These are phyloP conservation scores for Tokudaia tokunoshimensis DNA, from an alignment of 2,797 vertebrate genomes.

Conservation along the genomic window DNA sequence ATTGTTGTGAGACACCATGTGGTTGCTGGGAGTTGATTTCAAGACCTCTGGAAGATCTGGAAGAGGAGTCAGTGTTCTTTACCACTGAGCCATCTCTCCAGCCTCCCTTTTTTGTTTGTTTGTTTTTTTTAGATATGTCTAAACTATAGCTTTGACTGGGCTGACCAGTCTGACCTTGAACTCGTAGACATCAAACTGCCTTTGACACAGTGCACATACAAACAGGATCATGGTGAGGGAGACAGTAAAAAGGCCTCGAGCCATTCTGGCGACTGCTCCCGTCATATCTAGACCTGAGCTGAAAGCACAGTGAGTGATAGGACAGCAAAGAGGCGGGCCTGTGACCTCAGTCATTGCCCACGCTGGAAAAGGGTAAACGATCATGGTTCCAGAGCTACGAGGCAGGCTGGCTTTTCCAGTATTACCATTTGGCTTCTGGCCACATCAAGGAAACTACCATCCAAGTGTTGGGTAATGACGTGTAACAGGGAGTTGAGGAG, in stretches of 20 bases:
- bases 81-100: not conserved
- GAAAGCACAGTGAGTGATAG: not conserved
- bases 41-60: not conserved
- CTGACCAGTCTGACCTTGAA: not conserved
- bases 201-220: not conserved
- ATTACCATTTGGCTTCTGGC: slow-evolving; percentile 79
- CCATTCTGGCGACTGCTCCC: not conserved
- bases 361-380: slow-evolving; percentile 82
- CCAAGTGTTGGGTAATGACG: not conserved
- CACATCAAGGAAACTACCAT: not conserved
- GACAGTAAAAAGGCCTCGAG: no score
- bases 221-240: not conserved
- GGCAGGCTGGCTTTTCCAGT: slow-evolving; percentile 79
- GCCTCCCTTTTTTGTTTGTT: not conserved
- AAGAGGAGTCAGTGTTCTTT: not conserved
- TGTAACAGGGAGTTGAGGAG: slow-evolving; percentile 20
- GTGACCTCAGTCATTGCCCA: slow-evolving; percentile 78
- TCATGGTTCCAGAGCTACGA: slow-evolving; percentile 74
- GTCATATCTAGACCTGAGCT: not conserved
- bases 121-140: not conserved
- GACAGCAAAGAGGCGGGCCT: slow-evolving; percentile 34
- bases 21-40: not conserved
- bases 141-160: not conserved
- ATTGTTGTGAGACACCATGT: not conserved
- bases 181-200: not conserved